Percentiles rank a stretch among this genome's conserved stretches.
These are phyloP conservation scores for Arizona elegans DNA, from an alignment of 2,113 vertebrate species.

Conservation along the genomic window DNA sequence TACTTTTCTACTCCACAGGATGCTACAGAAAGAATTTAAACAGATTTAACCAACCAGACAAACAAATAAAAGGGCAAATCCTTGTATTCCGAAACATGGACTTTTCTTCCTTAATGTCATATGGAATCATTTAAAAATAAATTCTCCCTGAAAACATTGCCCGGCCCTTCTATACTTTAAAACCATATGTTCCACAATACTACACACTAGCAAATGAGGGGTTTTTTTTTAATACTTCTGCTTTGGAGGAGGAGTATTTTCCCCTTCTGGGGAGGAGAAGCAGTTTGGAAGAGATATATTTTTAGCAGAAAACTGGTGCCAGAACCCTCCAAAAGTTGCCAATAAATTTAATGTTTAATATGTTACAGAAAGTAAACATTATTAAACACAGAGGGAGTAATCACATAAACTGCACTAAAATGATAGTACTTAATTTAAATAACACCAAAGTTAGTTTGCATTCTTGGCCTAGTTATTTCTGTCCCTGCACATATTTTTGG, in stretches of 20 bases:
- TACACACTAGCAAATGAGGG: not conserved
- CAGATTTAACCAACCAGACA: slow-evolving; percentile 44
- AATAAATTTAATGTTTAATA: not conserved
- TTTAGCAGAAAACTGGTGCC: not conserved
- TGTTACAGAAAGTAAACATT: not conserved
- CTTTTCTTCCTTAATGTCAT: slow-evolving; percentile 3
- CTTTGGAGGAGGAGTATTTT: not conserved
- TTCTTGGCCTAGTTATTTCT: not conserved
- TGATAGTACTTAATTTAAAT: not conserved
- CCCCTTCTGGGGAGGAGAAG: not conserved
- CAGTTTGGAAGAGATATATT: not conserved
- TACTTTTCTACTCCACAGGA: slow-evolving; percentile 44
- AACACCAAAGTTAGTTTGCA: not conserved
- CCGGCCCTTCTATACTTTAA: not conserved
- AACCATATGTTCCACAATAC: not conserved
- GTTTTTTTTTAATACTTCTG: not conserved
- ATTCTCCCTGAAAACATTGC: slow-evolving; percentile 14
- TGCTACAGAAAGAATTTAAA: slow-evolving; percentile 37
- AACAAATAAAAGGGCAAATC: slow-evolving; percentile 47
- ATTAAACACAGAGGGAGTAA: not conserved
- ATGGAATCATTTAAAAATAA: slow-evolving; percentile 46
- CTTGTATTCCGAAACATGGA: slow-evolving; percentile 43
- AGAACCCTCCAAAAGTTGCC: not conserved
- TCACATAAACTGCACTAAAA: not conserved
- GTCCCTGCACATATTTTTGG: not conserved